phyloP scores from a whole-genome alignment of 2,888 invertebrate species.

The Bombylius major region DNA sequence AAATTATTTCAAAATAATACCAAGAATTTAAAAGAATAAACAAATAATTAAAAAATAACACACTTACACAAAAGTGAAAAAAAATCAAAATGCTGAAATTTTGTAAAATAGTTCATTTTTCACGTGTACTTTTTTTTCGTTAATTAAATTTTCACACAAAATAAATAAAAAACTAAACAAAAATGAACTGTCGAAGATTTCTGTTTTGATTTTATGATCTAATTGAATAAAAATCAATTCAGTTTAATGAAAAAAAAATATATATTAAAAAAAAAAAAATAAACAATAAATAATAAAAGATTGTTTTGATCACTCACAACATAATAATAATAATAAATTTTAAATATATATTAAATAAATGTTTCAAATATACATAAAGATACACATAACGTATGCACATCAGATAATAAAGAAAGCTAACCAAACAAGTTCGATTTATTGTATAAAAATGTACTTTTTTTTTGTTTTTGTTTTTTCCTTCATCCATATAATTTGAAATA shows the following conservation, averaged over 20 bases:
- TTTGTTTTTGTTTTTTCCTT: no score
- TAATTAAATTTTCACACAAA: neutral
- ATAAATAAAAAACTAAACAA: neutral
- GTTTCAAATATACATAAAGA: no score
- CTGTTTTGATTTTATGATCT: neutral
- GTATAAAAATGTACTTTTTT: no score
- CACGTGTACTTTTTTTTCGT: no score
- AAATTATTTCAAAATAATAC: no score
- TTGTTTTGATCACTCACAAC: no score
- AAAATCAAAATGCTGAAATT: slow-evolving; percentile 5
- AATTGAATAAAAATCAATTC: neutral
- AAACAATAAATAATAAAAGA: neutral
- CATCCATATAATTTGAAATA: no score
- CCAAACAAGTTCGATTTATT: no score
- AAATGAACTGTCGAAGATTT: neutral
- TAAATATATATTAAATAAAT: no score
- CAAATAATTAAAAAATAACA: neutral
- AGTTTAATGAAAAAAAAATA: neutral
- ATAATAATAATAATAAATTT: no score
- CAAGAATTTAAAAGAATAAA: no score
- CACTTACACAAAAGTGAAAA: slow-evolving; percentile 3
- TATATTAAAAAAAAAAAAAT: neutral
- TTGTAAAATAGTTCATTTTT: slow-evolving; percentile 7
- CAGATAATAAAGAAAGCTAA: neutral
- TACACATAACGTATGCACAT: no score